These are phyloP conservation scores for Synaphobranchus kaupii DNA, from an alignment of 2,797 vertebrate genomes.

Conservation along the genomic window DNA sequence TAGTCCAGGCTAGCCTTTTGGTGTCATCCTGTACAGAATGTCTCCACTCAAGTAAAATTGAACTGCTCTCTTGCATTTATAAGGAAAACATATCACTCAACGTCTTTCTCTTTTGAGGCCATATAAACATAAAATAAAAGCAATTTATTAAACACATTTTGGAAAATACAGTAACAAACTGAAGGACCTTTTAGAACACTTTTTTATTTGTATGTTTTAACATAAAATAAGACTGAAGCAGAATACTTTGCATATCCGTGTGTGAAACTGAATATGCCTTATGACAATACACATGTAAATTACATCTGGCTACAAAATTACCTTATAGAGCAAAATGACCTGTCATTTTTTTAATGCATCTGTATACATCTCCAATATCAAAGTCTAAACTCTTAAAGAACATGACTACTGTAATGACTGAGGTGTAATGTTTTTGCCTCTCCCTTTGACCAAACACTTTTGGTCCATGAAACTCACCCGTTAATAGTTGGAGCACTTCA, in stretches of 20 bases:
- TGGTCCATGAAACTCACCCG: not conserved
- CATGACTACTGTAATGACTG: not conserved
- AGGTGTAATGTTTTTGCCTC: not conserved
- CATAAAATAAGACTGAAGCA: not conserved
- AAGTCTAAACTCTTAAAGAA: not conserved
- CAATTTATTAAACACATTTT: not conserved
- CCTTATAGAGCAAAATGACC: not conserved
- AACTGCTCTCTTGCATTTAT: not conserved
- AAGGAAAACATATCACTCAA: not conserved
- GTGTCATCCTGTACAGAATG: not conserved
- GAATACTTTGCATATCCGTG: not conserved
- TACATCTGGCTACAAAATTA: constrained; percentile 8
- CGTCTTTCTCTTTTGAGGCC: not conserved
- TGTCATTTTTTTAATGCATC: not conserved
- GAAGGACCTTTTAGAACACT: not conserved
- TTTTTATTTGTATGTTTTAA: not conserved
- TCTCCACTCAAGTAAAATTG: not conserved
- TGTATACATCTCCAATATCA: not conserved
- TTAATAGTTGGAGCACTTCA: not conserved
- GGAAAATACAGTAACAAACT: not conserved
- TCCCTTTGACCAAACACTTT: not conserved
- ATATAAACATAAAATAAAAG: not conserved
- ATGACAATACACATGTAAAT: constrained; percentile 2
- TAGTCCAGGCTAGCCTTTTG: not conserved
- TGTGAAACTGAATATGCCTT: not conserved